Percentiles rank a stretch among this genome's conserved stretches.
These are phyloP conservation scores for Chiloscyllium punctatum DNA, from an alignment of 2,797 vertebrate genomes.

Conservation along the genomic window DNA sequence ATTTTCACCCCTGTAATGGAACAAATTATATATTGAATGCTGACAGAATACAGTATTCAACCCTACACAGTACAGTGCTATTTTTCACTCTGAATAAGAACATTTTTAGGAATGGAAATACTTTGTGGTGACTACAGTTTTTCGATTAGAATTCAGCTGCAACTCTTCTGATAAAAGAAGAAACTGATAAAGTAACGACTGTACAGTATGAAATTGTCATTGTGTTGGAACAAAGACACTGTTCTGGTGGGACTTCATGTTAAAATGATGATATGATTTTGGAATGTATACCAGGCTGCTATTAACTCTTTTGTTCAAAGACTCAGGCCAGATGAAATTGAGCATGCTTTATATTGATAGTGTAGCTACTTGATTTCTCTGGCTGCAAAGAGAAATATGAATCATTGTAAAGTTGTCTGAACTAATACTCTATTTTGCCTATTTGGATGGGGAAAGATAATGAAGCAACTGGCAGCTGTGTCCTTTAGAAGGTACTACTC, in stretches of 20 bases:
- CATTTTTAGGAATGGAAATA: neutral
- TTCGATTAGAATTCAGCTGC: neutral
- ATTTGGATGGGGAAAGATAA: neutral
- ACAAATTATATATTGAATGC: neutral
- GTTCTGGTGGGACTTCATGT: neutral
- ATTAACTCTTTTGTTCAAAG: neutral
- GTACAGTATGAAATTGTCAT: conserved; percentile 13
- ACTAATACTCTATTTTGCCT: neutral
- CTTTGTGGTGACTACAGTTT: neutral
- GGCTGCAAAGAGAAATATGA: neutral
- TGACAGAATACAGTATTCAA: neutral
- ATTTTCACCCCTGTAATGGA: neutral
- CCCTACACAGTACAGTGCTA: neutral
- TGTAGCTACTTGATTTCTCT: too few species aligned
- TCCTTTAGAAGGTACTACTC: neutral
- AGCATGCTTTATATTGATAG: neutral
- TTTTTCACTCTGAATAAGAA: neutral
- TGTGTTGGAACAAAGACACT: conserved; percentile 20
- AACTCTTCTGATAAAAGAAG: neutral
- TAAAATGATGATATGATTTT: neutral
- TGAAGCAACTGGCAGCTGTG: neutral
- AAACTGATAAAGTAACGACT: neutral
- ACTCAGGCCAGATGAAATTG: neutral
- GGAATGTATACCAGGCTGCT: neutral
- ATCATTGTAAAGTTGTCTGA: neutral